Evolutionary conservation across 2,113 vertebrate species (phyloP).

Genomic region (Agelaius tricolor): DNA sequence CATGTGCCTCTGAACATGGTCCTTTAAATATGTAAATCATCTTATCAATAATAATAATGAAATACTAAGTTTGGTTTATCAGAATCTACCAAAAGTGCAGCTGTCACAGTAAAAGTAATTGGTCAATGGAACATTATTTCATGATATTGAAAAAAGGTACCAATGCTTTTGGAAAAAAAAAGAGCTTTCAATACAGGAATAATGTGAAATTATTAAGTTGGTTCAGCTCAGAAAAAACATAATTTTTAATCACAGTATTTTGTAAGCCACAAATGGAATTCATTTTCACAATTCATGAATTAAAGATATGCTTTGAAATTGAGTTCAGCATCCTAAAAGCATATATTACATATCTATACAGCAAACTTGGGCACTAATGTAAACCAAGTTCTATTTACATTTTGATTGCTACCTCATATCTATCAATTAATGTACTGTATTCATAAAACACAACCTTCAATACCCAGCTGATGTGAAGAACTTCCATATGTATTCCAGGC

Average conservation of each 20-base stretch:
- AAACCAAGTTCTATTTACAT: slow-evolving; percentile 59
- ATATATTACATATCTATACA: slow-evolving; percentile 25
- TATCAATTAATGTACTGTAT: slow-evolving; percentile 49
- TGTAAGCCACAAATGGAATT: slow-evolving; percentile 44
- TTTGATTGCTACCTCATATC: slow-evolving; percentile 50
- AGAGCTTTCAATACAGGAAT: neutral
- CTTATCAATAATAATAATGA: neutral
- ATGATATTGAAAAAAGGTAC: neutral
- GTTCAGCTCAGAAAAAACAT: slow-evolving; percentile 16
- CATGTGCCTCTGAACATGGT: neutral
- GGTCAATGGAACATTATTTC: neutral
- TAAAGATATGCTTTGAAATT: slow-evolving; percentile 57
- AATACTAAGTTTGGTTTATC: neutral
- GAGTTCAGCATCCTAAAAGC: slow-evolving; percentile 39
- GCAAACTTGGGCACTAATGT: slow-evolving; percentile 23
- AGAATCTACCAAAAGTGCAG: neutral
- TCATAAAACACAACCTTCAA: slow-evolving; percentile 59
- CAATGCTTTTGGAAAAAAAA: neutral
- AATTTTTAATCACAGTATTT: slow-evolving; percentile 52
- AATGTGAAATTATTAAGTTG: slow-evolving; percentile 17
- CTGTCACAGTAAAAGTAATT: neutral
- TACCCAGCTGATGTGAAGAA: slow-evolving; percentile 6
- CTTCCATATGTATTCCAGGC: neutral
- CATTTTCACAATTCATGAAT: slow-evolving; percentile 61
- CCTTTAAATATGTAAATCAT: neutral